Evolutionary conservation across 2,113 vertebrate species (phyloP).

Genomic region (Antechinus flavipes): DNA sequence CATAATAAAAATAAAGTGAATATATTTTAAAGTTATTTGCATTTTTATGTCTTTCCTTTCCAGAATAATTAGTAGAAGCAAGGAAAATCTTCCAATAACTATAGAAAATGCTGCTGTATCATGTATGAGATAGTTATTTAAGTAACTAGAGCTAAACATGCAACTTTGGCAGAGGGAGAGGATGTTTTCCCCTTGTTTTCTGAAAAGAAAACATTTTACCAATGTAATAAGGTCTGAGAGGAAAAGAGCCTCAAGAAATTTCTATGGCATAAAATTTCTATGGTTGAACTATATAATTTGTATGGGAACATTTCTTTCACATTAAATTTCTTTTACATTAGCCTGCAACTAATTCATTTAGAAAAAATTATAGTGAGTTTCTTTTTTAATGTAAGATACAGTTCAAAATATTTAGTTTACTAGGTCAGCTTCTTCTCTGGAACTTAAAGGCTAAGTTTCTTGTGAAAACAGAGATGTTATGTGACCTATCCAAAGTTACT

Average conservation of each 20-base stretch:
- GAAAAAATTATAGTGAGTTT: not conserved
- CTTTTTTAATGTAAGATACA: not conserved
- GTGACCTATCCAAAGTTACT: not conserved
- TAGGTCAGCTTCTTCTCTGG: not conserved
- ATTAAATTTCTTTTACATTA: not conserved
- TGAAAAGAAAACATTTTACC: not conserved
- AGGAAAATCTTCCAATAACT: not conserved
- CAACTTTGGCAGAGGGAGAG: fast-evolving
- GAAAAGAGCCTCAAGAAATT: not conserved
- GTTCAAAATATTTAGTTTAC: not conserved
- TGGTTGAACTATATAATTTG: not conserved
- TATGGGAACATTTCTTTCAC: not conserved
- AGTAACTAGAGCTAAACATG: not conserved
- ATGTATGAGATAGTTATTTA: not conserved
- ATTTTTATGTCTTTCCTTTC: not conserved
- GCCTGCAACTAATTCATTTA: not conserved
- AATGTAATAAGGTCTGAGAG: not conserved
- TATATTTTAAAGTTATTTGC: not conserved
- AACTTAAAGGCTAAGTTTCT: not conserved
- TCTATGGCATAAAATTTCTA: not conserved
- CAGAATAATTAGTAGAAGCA: not conserved
- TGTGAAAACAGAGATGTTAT: not conserved
- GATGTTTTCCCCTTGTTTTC: not conserved
- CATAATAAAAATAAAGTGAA: not conserved
- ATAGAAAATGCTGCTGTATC: not conserved